Evolutionary conservation across 2,113 vertebrate species (phyloP).

Genomic region (Archocentrus centrarchus): DNA sequence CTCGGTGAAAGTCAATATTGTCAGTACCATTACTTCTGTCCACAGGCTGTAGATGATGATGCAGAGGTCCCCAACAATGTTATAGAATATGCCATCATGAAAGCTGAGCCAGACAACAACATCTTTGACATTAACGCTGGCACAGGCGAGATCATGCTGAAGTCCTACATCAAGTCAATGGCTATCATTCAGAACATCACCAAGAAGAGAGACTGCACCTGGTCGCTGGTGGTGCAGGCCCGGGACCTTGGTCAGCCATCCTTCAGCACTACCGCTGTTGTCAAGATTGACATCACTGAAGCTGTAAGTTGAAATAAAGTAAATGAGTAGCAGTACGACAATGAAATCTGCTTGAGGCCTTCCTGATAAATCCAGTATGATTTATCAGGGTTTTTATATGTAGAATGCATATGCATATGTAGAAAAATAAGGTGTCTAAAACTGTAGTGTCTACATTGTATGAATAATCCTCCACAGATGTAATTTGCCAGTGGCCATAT

Average conservation of each 20-base stretch:
- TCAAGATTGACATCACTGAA: conserved; percentile 96
- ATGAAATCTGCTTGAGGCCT: not conserved
- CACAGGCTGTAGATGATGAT: conserved; percentile 92
- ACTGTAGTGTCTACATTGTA: no score
- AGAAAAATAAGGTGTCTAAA: no score
- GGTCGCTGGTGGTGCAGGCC: conserved; percentile 96
- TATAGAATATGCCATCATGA: conserved; percentile 97
- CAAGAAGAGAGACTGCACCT: conserved; percentile 86
- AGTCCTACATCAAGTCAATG: conserved; percentile 93
- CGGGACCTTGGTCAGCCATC: conserved; percentile 93
- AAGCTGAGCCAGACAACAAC: conserved; percentile 90
- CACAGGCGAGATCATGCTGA: conserved; percentile 94
- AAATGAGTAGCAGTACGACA: not conserved
- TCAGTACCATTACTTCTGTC: not conserved
- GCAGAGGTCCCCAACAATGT: conserved; percentile 97
- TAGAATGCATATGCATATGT: no score
- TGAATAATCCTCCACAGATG: not conserved
- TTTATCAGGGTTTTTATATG: no score
- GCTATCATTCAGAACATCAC: conserved; percentile 95
- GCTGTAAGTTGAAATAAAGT: conserved; percentile 83
- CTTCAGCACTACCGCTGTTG: conserved; percentile 93
- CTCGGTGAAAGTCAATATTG: not conserved
- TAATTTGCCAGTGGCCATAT: not conserved
- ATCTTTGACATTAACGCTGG: conserved; percentile 93
- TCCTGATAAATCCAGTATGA: fast-evolving